Conservation (phyloP, 2,888 invertebrate genomes). For the Ormyrus labotus region DNA sequence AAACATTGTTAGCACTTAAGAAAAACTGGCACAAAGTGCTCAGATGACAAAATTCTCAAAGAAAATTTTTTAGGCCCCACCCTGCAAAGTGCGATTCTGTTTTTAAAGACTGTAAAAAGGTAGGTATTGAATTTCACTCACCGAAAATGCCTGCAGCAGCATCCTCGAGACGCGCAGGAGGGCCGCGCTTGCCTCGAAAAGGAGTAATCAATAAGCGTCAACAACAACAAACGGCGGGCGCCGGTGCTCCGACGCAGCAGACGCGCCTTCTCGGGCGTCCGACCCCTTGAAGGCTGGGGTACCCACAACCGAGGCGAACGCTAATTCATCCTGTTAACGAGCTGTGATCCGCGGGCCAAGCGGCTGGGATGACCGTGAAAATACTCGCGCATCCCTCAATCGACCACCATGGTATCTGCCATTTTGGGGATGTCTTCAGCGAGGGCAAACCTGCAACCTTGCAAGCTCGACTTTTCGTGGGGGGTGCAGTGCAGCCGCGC, state of each 20-base stretch:
- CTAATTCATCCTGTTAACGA: neutral
- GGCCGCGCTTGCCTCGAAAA: no score
- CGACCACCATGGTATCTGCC: conserved; percentile 18
- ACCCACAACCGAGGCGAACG: neutral
- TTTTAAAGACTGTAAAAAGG: no score
- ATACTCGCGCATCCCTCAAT: neutral
- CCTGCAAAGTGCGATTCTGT: no score
- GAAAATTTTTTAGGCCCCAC: no score
- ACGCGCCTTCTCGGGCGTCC: neutral
- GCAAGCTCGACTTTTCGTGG: no score
- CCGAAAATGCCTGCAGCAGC: no score
- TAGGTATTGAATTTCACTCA: no score
- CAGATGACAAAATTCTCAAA: no score
- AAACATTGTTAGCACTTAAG: no score
- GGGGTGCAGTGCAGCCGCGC: no score
- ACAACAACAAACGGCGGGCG: conserved; percentile 46
- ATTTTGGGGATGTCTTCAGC: conserved; percentile 32
- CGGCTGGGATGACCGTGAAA: neutral
- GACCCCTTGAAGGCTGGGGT: neutral
- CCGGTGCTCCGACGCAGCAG: conserved; percentile 29
- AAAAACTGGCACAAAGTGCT: no score
- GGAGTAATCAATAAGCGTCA: conserved; percentile 44
- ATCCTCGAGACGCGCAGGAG: no score
- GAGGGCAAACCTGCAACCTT: neutral
- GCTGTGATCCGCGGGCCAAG: neutral